Evolutionary conservation across 2,113 vertebrate species (phyloP).

Genomic region (Oryzias curvinotus): DNA sequence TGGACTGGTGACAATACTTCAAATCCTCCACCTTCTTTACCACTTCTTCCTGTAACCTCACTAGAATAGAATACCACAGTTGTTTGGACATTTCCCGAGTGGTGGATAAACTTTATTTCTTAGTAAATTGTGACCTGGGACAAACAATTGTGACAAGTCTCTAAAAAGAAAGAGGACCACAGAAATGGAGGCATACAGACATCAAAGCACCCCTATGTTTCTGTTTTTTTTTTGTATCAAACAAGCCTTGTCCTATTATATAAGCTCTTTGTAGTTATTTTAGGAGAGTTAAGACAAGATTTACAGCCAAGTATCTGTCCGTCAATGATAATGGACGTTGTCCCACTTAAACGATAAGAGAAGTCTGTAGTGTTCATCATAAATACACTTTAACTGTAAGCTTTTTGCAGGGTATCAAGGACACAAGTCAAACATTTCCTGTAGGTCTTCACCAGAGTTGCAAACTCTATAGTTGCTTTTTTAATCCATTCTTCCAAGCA

Average conservation of each 20-base stretch:
- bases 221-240: constrained; percentile 27
- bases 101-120: background rate
- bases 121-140: background rate
- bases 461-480: no score
- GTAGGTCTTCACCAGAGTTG: no score
- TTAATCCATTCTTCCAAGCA: no score
- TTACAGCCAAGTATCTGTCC: constrained; percentile 27
- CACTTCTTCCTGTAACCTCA: no score
- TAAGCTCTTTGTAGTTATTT: constrained; percentile 56
- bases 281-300: constrained; percentile 27
- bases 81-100: background rate
- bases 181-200: constrained; percentile 8
- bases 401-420: no score
- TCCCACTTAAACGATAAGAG: no score
- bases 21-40: no score
- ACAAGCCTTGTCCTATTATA: constrained; percentile 51
- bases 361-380: no score
- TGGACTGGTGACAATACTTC: no score
- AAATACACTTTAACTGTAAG: no score
- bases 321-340: no score
- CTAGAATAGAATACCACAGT: background rate
- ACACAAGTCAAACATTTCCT: no score
- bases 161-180: background rate
- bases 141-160: constrained; percentile 18
- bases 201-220: constrained; percentile 11